A percentile compares a stretch with the other conserved stretches of the same genome.
Conservation (phyloP, 2,113 vertebrate species). For the Pipa parva region DNA sequence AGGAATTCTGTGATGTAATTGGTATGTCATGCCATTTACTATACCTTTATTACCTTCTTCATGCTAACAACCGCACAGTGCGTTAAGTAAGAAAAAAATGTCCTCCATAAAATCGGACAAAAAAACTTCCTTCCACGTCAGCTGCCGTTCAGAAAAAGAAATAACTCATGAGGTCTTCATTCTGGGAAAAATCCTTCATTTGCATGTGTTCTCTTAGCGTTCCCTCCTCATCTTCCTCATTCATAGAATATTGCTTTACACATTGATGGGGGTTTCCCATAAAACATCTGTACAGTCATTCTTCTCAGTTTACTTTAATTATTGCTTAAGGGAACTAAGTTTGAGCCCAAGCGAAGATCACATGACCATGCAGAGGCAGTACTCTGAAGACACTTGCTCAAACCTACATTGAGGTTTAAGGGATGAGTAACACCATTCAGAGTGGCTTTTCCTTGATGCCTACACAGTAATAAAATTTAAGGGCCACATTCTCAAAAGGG, state of each 20-base stretch:
- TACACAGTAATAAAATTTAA: too few species aligned
- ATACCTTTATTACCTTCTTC: conserved; percentile 1
- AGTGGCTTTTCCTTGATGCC: too few species aligned
- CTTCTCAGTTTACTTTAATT: background rate
- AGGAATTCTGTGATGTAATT: conserved; percentile 16
- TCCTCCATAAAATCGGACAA: conserved; percentile 41
- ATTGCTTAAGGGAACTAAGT: too few species aligned
- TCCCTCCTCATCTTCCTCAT: background rate
- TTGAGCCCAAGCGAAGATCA: too few species aligned
- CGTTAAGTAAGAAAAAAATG: conserved; percentile 69
- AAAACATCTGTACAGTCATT: background rate
- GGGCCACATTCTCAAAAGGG: too few species aligned
- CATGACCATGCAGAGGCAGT: too few species aligned
- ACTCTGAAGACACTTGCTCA: too few species aligned
- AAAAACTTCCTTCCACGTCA: background rate
- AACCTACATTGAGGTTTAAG: too few species aligned
- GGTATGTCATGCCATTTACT: background rate
- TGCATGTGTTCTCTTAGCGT: background rate
- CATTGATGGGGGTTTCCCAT: background rate
- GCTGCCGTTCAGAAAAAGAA: background rate
- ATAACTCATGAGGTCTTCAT: background rate
- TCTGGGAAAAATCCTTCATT: background rate
- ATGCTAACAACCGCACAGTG: conserved; percentile 36
- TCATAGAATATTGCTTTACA: background rate
- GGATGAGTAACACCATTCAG: too few species aligned